phyloP scores from a whole-genome alignment of 2,888 invertebrate species.

The Leptarthrus brevirostris region DNA sequence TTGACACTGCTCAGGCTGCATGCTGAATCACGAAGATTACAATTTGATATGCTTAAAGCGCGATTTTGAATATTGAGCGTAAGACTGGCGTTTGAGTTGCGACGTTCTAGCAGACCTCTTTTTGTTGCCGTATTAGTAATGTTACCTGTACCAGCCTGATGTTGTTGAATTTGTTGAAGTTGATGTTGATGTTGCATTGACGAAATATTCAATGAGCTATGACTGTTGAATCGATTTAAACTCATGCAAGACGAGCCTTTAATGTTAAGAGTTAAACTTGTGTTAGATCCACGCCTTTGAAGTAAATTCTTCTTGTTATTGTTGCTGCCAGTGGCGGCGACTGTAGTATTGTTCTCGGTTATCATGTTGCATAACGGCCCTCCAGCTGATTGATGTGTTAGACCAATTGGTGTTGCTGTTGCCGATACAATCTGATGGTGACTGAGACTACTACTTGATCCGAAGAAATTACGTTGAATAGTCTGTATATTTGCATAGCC shows the following conservation, averaged over 20 bases:
- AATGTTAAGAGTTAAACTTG: conserved; percentile 85
- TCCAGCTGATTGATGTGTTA: conserved; percentile 37
- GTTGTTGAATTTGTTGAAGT: neutral
- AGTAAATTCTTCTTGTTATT: conserved; percentile 73
- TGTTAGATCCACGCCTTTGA: conserved; percentile 86
- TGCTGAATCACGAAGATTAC: conserved; percentile 68
- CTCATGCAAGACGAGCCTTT: conserved; percentile 66
- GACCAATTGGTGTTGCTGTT: neutral
- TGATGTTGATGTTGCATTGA: conserved; percentile 55
- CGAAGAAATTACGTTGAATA: conserved; percentile 66
- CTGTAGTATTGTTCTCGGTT: neutral
- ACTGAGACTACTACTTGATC: conserved; percentile 56
- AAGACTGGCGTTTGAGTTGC: conserved; percentile 91
- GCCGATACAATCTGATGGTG: neutral
- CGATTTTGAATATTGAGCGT: conserved; percentile 77
- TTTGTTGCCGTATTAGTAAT: conserved; percentile 48
- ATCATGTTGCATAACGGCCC: neutral
- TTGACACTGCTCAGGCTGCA: conserved; percentile 68
- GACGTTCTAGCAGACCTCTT: conserved; percentile 82
- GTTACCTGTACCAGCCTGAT: neutral
- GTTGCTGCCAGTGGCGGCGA: conserved; percentile 28
- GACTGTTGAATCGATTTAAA: conserved; percentile 71
- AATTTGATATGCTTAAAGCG: conserved; percentile 69
- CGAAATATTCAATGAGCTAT: conserved; percentile 68
- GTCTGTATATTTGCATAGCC: conserved; percentile 56